These are phyloP conservation scores for Eudyptes chrysolophus DNA, from an alignment of 2,113 vertebrate genomes.

Conservation along the genomic window DNA sequence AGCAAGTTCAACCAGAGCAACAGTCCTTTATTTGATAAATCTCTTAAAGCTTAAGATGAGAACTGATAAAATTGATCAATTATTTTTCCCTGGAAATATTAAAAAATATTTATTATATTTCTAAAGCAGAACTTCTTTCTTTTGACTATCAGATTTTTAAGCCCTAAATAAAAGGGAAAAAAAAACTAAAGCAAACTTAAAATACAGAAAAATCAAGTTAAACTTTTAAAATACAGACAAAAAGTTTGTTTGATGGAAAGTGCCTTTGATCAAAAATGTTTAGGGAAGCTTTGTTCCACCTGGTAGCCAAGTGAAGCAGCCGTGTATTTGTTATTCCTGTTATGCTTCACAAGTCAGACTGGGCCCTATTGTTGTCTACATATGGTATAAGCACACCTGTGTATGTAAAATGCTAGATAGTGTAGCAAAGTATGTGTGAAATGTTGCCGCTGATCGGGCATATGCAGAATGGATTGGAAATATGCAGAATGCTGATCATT, in stretches of 20 bases:
- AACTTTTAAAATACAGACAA: slow-evolving; percentile 32
- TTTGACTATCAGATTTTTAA: neutral
- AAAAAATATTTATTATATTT: neutral
- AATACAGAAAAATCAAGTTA: neutral
- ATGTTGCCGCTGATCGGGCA: neutral
- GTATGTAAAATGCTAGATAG: neutral
- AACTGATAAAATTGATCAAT: neutral
- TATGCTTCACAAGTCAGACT: slow-evolving; percentile 4
- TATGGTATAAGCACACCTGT: neutral
- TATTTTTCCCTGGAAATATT: neutral
- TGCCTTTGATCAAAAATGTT: slow-evolving; percentile 60
- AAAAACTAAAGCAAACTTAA: neutral
- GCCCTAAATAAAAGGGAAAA: neutral
- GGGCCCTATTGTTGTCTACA: neutral
- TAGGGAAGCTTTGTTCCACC: slow-evolving; percentile 46
- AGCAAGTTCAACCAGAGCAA: neutral
- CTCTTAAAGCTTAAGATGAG: neutral
- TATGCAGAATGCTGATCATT: neutral
- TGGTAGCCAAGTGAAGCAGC: slow-evolving; percentile 28
- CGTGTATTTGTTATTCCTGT: slow-evolving; percentile 16
- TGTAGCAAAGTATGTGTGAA: neutral
- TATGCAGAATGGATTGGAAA: neutral
- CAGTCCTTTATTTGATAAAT: neutral
- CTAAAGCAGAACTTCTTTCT: neutral
- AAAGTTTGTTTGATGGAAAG: slow-evolving; percentile 46